phyloP scores from a whole-genome alignment of 2,888 invertebrate species.

The Cantharis rufa region DNA sequence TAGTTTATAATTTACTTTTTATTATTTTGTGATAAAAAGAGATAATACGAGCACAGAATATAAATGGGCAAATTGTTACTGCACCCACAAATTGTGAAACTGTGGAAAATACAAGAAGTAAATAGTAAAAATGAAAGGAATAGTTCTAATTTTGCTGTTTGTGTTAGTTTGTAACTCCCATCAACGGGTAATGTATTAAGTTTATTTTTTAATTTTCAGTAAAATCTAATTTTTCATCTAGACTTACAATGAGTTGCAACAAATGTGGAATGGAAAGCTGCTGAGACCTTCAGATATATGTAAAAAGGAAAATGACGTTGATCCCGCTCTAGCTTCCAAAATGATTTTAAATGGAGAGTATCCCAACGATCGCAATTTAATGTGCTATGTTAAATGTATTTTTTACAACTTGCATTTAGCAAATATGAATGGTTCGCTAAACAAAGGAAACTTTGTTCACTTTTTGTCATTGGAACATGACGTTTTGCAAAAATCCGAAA shows the following conservation, averaged over 20 bases:
- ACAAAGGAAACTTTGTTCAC: not conserved
- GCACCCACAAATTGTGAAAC: not conserved
- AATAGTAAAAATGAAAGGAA: not conserved
- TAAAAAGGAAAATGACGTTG: not conserved
- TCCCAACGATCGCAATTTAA: not conserved
- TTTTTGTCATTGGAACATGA: not conserved
- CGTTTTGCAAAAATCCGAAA: not conserved
- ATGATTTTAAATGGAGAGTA: not conserved
- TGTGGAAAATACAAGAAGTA: not conserved
- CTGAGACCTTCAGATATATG: not conserved
- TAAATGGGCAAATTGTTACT: not conserved
- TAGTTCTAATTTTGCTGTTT: not conserved
- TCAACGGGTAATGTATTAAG: not conserved
- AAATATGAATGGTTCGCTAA: not conserved
- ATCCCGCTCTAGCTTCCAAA: not conserved
- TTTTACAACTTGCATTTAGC: not conserved
- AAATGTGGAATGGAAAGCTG: not conserved
- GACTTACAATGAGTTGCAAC: not conserved
- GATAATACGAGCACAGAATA: not conserved
- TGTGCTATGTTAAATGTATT: not conserved
- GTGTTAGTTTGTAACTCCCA: not conserved
- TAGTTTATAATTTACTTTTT: not conserved
- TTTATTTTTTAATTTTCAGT: not conserved
- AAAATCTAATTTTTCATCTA: not conserved
- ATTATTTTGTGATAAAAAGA: not conserved